Conservation (phyloP, 1,140 invertebrate genomes). For the Gerris buenoi region DNA sequence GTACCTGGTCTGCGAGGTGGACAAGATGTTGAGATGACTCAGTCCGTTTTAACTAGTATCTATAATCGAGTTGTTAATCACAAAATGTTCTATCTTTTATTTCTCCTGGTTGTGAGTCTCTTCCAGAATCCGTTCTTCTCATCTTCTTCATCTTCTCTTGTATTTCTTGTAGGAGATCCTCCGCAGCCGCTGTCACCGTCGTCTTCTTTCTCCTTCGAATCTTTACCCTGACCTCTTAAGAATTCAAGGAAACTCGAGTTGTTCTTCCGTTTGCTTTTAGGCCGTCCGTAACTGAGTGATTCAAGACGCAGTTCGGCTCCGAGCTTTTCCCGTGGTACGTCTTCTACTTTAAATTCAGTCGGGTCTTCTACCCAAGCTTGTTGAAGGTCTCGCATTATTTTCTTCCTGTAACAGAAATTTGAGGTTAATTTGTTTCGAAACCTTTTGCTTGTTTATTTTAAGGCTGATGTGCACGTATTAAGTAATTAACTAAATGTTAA, state of each 20-base stretch:
- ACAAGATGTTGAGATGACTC: too few relatives aligned
- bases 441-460: too few relatives aligned
- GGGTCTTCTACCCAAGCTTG: slow-evolving; percentile 3
- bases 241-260: neutral
- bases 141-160: neutral
- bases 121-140: neutral
- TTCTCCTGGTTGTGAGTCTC: neutral
- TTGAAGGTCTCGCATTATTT: slow-evolving; percentile 4
- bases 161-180: neutral
- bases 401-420: neutral
- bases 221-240: neutral
- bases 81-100: neutral
- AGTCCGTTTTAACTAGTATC: too few relatives aligned
- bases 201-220: neutral
- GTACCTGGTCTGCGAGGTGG: too few relatives aligned
- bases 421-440: too few relatives aligned
- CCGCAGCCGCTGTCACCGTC: neutral
- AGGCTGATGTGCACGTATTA: too few relatives aligned
- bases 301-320: neutral
- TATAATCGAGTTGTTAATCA: too few relatives aligned
- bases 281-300: neutral
- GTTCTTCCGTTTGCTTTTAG: neutral
- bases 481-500: too few relatives aligned
- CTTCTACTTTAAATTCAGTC: neutral
- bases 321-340: neutral